Base-by-base conservation (phyloP, 64 coral and sea anemone species). In the Montipora foliosa region DNA sequence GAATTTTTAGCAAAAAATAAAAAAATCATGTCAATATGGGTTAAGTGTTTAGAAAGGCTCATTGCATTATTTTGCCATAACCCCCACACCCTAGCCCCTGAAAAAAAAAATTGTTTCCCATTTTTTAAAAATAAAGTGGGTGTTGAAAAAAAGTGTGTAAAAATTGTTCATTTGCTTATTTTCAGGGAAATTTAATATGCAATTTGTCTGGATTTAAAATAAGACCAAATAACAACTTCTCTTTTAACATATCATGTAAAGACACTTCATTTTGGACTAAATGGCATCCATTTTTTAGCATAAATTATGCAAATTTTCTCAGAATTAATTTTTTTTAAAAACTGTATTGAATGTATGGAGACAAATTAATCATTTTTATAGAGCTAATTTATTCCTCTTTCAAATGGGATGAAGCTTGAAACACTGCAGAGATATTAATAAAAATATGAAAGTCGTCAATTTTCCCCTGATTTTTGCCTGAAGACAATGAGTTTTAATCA, bases 221-320 rank as follows among this genome's bases (percentile, higher is more conserved):
- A n/a, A n/a, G n/a, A n/a, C n/a, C n/a, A n/a, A n/a, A n/a, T 22
- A 22, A 3, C 19, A 72, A 72, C 17, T 29, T 72, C 69, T 64
- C 5, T 21, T 72, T 72, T 24, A 72, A 72, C 69, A 72, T 72
- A 72, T 72, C 20, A 2, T 72, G 69, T 72, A 72, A 72, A 20
- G 17, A 72, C 22, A 72, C 69, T 29, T 72, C 69, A 72, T 72
- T 72, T 72, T 72, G 69, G 9, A 72, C 9, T 72, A 72, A 17
- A 72, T 72, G 69, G 19, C 69, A 72, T 72, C 9, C 69, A 22
- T 72, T 19, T 72, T 72, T 72, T 72, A 22, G 69, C 17, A 72
- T 72, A 72, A 24, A 72, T 72, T 72, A 72, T 72, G 69, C 69
- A 72, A 72, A 72, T 72, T 72, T 72, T 72, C 22, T 72, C 8